phyloP scores from a whole-genome alignment of 2,888 invertebrate genomes.

The Rotaria socialis region DNA sequence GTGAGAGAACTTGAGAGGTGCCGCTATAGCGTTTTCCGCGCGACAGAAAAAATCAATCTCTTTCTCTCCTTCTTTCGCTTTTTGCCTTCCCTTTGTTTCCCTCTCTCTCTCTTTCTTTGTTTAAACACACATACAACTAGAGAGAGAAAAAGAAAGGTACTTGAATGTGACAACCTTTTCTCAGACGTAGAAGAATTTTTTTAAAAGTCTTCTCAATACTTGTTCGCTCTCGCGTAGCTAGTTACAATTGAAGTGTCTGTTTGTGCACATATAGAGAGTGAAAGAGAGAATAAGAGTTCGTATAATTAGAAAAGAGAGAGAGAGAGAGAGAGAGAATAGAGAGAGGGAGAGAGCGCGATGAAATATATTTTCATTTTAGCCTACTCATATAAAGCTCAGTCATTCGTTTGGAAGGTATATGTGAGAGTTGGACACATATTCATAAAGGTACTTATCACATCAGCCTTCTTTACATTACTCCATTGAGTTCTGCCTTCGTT shows the following conservation, averaged over 20 bases:
- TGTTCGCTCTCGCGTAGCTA: not conserved
- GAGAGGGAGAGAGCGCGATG: not conserved
- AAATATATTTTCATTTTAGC: constrained; percentile 25
- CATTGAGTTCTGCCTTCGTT: not conserved
- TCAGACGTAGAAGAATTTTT: not conserved
- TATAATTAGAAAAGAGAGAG: constrained; percentile 20
- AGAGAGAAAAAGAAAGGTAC: not conserved
- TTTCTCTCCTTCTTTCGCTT: not conserved
- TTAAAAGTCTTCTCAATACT: constrained; percentile 11
- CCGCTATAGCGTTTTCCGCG: not conserved
- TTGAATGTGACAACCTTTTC: constrained; percentile 9
- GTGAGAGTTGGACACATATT: not conserved
- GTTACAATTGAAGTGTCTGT: not conserved
- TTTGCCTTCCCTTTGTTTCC: too few species aligned
- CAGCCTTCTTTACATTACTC: not conserved
- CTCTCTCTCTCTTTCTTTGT: not conserved
- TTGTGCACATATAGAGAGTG: not conserved
- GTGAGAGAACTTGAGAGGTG: not conserved
- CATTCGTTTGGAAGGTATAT: not conserved
- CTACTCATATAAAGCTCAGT: not conserved
- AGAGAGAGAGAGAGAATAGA: not conserved
- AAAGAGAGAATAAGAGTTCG: constrained; percentile 5
- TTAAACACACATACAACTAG: not conserved
- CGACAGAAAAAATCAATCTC: constrained; percentile 4
- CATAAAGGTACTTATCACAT: constrained; percentile 8